phyloP scores from a whole-genome alignment of 1,140 invertebrate genomes.

The Diorhabda carinulata region DNA sequence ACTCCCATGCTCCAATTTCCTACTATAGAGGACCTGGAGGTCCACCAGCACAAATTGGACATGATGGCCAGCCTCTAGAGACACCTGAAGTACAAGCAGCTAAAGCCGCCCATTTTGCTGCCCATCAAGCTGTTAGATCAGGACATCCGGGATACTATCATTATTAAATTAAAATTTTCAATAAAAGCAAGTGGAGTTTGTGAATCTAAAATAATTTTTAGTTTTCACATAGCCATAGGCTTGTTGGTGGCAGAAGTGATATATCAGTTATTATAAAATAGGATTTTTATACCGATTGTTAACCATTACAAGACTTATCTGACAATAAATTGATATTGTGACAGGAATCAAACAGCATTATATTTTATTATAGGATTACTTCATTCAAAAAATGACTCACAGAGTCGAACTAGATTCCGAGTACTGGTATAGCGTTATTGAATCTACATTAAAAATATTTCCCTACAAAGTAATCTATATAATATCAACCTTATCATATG shows the following conservation, averaged over 20 bases:
- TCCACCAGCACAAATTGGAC: constrained; percentile 34
- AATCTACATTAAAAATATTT: too few species aligned
- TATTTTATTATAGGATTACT: too few species aligned
- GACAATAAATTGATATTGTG: neutral
- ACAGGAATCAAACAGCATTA: too few species aligned
- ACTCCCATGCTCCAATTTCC: constrained; percentile 23
- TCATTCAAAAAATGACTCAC: too few species aligned
- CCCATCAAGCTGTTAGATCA: constrained; percentile 31
- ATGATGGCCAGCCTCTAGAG: constrained; percentile 46
- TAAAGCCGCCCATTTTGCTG: constrained; percentile 56
- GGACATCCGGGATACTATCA: constrained; percentile 12
- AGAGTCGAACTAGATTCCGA: too few species aligned
- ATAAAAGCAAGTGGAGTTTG: constrained; percentile 8
- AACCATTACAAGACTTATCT: neutral
- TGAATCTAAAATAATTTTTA: neutral
- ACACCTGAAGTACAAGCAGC: constrained; percentile 59
- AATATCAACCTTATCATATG: too few species aligned
- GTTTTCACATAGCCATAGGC: neutral
- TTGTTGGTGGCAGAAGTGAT: neutral
- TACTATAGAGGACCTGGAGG: constrained; percentile 29
- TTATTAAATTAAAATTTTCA: constrained; percentile 14
- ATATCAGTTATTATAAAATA: neutral
- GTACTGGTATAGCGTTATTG: too few species aligned
- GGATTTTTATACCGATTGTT: neutral
- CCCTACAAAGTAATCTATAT: too few species aligned